A percentile compares a stretch with the other conserved stretches of the same genome.
Conservation (phyloP, 2,797 vertebrate species). For the Trichosurus vulpecula region DNA sequence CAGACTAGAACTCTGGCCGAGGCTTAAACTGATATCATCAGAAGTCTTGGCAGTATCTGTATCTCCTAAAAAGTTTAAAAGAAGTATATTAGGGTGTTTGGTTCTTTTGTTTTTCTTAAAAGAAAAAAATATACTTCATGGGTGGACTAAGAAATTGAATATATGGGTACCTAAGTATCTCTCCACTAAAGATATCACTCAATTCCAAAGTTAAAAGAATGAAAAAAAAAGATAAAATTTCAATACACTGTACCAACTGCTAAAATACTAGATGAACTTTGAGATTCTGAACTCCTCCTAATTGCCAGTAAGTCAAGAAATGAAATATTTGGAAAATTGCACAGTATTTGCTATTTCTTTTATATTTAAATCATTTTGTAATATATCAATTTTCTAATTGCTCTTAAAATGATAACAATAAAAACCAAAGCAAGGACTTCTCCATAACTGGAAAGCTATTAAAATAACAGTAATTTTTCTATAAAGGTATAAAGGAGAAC, state of each 20-base stretch:
- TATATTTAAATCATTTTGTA: background rate
- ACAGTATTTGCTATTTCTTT: slow-evolving; percentile 28
- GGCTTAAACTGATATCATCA: slow-evolving; percentile 97
- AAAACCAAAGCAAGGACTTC: background rate
- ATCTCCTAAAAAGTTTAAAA: slow-evolving; percentile 84
- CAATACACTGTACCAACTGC: background rate
- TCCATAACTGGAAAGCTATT: slow-evolving; percentile 27
- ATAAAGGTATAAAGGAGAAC: slow-evolving; percentile 11
- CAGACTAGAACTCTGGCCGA: slow-evolving; percentile 94
- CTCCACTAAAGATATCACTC: background rate
- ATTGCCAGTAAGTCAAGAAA: background rate
- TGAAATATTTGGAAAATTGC: background rate
- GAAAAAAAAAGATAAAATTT: background rate
- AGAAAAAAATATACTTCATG: background rate
- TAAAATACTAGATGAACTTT: background rate
- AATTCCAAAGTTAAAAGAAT: background rate
- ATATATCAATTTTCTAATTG: background rate
- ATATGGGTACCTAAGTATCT: background rate
- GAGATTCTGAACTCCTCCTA: background rate
- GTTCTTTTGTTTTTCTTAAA: background rate
- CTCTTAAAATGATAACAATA: background rate
- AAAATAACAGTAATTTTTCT: slow-evolving; percentile 38
- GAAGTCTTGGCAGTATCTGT: slow-evolving; percentile 93
- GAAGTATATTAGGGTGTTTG: slow-evolving; percentile 33
- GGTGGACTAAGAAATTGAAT: background rate